phyloP scores from a whole-genome alignment of 2,113 vertebrate genomes.

The Triplophysa tibetana region DNA sequence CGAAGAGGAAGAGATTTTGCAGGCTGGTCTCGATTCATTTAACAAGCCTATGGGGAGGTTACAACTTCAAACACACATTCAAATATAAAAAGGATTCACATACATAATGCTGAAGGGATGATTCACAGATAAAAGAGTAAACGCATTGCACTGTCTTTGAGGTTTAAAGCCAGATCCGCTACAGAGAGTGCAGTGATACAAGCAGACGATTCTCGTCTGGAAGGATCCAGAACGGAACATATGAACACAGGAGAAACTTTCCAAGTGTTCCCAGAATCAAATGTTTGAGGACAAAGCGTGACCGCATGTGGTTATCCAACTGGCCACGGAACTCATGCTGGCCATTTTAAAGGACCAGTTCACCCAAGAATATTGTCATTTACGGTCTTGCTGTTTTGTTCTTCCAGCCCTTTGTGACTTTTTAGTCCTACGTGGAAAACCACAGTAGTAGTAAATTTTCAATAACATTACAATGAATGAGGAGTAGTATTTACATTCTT shows the following conservation, averaged over 20 bases:
- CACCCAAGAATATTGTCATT: too few species aligned
- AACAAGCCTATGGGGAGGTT: slow-evolving; percentile 15
- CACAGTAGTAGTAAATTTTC: too few species aligned
- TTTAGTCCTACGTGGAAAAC: too few species aligned
- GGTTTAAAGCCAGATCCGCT: slow-evolving; percentile 11
- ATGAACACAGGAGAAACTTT: not conserved
- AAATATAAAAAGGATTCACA: not conserved
- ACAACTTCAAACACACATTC: slow-evolving; percentile 16
- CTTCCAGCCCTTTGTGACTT: too few species aligned
- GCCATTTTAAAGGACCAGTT: too few species aligned
- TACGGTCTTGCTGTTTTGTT: too few species aligned
- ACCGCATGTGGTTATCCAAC: not conserved
- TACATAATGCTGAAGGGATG: slow-evolving; percentile 6
- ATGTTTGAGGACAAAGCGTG: not conserved
- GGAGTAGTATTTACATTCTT: too few species aligned
- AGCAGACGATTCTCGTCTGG: not conserved
- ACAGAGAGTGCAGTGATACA: not conserved
- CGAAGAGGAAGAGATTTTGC: not conserved
- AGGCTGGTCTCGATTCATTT: slow-evolving; percentile 14
- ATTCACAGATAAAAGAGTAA: slow-evolving; percentile 30
- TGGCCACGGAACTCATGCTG: too few species aligned
- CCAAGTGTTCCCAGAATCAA: not conserved
- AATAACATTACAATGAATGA: too few species aligned
- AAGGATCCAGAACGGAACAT: not conserved
- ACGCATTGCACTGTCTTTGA: slow-evolving; percentile 21